Evolutionary conservation across 2,888 invertebrate species (phyloP), one percentile per base, ranked within the genome.

Genomic region (Lasioglossum zephyrum): DNA sequence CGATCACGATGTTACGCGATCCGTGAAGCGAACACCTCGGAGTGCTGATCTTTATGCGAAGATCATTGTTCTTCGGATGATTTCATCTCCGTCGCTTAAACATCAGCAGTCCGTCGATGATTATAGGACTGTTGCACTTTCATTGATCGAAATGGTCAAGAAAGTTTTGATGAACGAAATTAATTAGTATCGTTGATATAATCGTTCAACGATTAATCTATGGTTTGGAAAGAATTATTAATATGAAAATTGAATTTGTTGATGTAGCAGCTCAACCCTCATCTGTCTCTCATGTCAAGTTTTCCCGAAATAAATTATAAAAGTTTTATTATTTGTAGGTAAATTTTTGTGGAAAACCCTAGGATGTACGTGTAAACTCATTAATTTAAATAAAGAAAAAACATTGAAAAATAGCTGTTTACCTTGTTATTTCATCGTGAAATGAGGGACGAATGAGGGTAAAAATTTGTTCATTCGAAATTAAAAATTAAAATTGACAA

Each of bases 1-100:
- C 22, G 77, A 77, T 77, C 77, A 13, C 36, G 9, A 31, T 47
- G 41, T 13, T 22, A 39, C 66, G 16, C 44, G 75, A 63, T 76
- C 18, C 63, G 36, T 4, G 49, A 2, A 47, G 69, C 77, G 76
- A 16, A 47, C 47, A 47, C 22, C n/a, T 63, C 13, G 1, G 18
- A 70, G 9, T 9, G n/a, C 11, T 1, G 39, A 41, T 41, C 22
- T 69, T 36, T 39, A 66, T 66, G 66, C 66, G 36, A 39, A 36
- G 9, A n/a, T 18, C 66, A 1, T 16, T 39, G 31, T 31, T 26
- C 13, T 16, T 2, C 5, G 26, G 13, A 60, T 13, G 16, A 60
- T 16, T 8, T 63, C 31, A 2, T 36, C 18, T 36, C 6, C 8
- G 11, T 70, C 36, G 69, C 69, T 4, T 39, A 9, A 70, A 70